Percentiles rank a stretch among this genome's conserved stretches.
Evolutionary conservation across 2,113 vertebrate genomes (phyloP).

Genomic region (Heterochromis multidens): DNA sequence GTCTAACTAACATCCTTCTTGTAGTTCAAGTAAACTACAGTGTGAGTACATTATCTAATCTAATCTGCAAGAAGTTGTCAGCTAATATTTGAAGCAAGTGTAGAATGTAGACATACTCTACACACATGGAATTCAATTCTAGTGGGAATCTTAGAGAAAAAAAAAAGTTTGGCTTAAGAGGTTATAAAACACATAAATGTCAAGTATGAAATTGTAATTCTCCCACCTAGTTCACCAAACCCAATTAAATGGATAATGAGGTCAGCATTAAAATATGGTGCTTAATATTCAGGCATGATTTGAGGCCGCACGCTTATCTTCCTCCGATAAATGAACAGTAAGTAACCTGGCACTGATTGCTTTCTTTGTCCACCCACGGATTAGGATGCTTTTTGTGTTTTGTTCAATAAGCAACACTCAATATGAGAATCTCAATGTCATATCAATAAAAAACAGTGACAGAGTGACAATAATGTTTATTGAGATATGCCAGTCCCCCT

Average conservation of each 20-base stretch:
- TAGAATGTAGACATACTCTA: neutral
- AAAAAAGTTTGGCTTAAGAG: neutral
- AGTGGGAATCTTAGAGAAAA: neutral
- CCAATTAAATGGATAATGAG: neutral
- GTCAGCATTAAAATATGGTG: neutral
- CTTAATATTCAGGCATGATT: neutral
- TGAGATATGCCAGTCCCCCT: neutral
- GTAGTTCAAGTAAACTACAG: neutral
- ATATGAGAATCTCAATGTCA: neutral
- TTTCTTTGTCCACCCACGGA: neutral
- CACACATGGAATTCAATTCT: neutral
- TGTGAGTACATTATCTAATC: neutral
- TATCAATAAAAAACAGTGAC: neutral
- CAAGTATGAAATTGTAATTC: neutral
- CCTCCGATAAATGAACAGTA: neutral
- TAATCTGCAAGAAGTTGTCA: neutral
- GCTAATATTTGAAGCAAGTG: neutral
- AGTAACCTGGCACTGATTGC: neutral
- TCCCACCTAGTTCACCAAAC: neutral
- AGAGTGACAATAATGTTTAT: neutral
- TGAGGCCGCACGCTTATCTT: neutral
- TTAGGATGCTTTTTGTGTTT: neutral
- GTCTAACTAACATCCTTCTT: neutral
- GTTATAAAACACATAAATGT: neutral
- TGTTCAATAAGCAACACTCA: neutral